These are phyloP conservation scores for Plectrocnemia conspersa DNA, from an alignment of 1,140 invertebrate genomes.

Conservation along the genomic window DNA sequence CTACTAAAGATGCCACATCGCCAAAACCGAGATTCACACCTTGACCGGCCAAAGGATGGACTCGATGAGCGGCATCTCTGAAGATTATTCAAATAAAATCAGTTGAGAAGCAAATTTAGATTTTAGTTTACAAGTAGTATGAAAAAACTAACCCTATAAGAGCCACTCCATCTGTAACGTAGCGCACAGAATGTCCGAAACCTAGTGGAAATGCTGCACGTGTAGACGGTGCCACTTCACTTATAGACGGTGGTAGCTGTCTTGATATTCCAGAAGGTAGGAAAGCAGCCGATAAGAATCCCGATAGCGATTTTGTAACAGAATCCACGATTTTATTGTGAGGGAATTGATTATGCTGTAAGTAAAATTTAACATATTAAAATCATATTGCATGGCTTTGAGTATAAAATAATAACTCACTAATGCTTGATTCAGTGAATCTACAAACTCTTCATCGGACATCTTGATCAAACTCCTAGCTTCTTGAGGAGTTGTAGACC, in stretches of 20 bases:
- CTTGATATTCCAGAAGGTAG: slow-evolving; percentile 39
- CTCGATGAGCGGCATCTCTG: slow-evolving; percentile 91
- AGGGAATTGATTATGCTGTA: slow-evolving; percentile 65
- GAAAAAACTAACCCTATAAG: slow-evolving; percentile 67
- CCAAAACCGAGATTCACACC: slow-evolving; percentile 97
- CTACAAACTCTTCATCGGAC: slow-evolving; percentile 76
- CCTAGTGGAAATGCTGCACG: slow-evolving; percentile 88
- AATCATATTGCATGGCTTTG: slow-evolving; percentile 25
- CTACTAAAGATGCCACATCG: slow-evolving; percentile 73
- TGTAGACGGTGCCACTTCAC: slow-evolving; percentile 57
- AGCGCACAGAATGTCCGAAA: slow-evolving; percentile 83
- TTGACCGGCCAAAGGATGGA: slow-evolving; percentile 96
- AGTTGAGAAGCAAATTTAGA: slow-evolving; percentile 6
- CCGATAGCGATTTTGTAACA: slow-evolving; percentile 53
- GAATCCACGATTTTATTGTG: slow-evolving; percentile 54
- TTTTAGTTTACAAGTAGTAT: background rate
- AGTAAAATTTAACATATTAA: slow-evolving; percentile 25
- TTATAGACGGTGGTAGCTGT: slow-evolving; percentile 76
- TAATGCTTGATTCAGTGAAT: slow-evolving; percentile 82
- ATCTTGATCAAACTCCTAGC: slow-evolving; percentile 70
- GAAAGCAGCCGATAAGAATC: slow-evolving; percentile 39
- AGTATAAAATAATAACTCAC: slow-evolving; percentile 47
- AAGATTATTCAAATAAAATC: slow-evolving; percentile 34
- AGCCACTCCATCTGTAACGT: slow-evolving; percentile 69
- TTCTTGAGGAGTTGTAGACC: slow-evolving; percentile 74